A percentile compares a stretch with the other conserved stretches of the same genome.
These are phyloP conservation scores for Drosophila azteca DNA, from an alignment of 1,140 invertebrate species.

Conservation along the genomic window DNA sequence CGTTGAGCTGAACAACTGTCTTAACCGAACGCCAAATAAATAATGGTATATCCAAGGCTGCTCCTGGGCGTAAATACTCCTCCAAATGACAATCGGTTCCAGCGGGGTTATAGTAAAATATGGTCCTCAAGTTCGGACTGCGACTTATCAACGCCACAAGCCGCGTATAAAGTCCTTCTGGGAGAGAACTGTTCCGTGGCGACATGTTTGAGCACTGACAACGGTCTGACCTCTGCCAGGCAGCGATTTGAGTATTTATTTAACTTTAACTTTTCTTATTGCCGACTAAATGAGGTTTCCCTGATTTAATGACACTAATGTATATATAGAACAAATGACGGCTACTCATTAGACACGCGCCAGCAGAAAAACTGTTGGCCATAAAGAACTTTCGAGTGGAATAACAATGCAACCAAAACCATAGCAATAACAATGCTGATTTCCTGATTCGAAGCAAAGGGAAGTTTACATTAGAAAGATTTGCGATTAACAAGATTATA, in stretches of 20 bases:
- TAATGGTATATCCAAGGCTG: not conserved
- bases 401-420: no score
- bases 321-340: no score
- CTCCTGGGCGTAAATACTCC: no score
- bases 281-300: not conserved
- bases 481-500: no score
- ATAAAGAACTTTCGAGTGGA: no score
- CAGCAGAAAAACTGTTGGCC: no score
- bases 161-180: not conserved
- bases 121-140: conserved; percentile 2
- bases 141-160: conserved; percentile 17
- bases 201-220: conserved; percentile 9
- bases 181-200: no score
- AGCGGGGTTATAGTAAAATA: conserved; percentile 18
- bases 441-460: no score
- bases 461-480: no score
- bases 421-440: no score
- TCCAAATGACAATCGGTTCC: not conserved
- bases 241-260: not conserved
- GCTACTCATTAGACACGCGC: no score
- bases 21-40: conserved; percentile 35
- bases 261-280: not conserved
- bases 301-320: no score
- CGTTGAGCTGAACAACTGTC: not conserved
- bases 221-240: not conserved